Percentiles rank a stretch among this genome's conserved stretches.
phyloP scores from a whole-genome alignment of 37 sponge, comb jelly and placozoan species.

The Bolinopsis microptera region DNA sequence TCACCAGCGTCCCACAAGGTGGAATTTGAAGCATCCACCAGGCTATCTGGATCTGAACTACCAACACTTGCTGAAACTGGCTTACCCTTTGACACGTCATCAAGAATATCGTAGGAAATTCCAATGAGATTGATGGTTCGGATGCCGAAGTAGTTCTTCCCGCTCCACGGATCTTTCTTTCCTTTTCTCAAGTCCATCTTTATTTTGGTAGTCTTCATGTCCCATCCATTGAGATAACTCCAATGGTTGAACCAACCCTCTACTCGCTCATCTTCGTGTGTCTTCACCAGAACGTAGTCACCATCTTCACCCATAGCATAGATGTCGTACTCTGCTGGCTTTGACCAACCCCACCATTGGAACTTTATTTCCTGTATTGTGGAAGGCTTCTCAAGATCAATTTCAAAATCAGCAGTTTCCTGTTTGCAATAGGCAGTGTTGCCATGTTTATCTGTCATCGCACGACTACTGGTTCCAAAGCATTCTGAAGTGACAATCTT shows the following conservation, averaged over 20 bases:
- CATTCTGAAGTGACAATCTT: background rate
- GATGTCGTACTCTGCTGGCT: background rate
- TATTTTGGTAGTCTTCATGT: background rate
- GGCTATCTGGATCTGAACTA: background rate
- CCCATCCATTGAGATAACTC: background rate
- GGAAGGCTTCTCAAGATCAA: background rate
- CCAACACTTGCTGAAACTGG: background rate
- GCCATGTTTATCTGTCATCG: background rate
- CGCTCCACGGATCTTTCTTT: background rate
- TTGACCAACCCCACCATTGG: slow-evolving; percentile 10
- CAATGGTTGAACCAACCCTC: background rate
- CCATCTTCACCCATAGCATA: background rate
- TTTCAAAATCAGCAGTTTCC: background rate
- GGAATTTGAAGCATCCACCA: background rate
- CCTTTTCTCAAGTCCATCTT: background rate
- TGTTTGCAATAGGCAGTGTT: background rate
- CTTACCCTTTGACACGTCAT: background rate
- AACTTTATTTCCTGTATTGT: background rate
- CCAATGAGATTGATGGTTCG: background rate
- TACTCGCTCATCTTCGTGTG: background rate
- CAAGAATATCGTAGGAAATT: background rate
- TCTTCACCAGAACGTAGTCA: background rate
- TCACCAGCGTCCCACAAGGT: background rate
- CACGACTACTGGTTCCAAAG: background rate
- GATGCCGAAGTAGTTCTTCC: background rate